Evolutionary conservation across 2,797 vertebrate species (phyloP).

Genomic region (Peromyscus eremicus): DNA sequence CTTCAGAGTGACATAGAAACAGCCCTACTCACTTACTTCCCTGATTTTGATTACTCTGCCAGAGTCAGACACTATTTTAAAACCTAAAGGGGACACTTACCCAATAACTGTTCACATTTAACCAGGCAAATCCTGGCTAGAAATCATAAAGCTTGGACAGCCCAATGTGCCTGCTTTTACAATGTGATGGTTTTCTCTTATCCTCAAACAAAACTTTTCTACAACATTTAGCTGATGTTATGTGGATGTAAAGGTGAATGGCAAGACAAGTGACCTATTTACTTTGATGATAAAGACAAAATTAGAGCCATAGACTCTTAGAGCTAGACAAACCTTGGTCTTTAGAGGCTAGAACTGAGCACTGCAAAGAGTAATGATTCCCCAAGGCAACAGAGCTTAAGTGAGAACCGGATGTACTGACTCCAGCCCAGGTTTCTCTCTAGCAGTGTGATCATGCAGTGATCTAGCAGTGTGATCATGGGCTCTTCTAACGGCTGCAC

Average conservation of each 20-base stretch:
- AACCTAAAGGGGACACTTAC: background rate
- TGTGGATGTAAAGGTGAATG: background rate
- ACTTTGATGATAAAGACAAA: constrained; percentile 5
- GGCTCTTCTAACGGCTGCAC: background rate
- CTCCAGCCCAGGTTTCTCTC: background rate
- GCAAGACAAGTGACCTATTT: background rate
- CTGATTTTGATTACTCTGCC: background rate
- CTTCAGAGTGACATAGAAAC: background rate
- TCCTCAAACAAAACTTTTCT: constrained; percentile 3
- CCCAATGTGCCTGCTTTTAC: background rate
- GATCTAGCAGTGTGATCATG: background rate
- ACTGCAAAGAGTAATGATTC: background rate
- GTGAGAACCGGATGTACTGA: background rate
- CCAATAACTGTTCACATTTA: background rate
- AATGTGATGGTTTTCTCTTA: constrained; percentile 2
- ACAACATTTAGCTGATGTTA: background rate
- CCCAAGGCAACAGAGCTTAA: background rate
- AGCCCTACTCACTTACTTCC: background rate
- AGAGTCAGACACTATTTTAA: background rate
- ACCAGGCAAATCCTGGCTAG: background rate
- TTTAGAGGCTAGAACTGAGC: background rate
- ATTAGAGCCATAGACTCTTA: background rate
- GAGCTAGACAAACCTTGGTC: background rate
- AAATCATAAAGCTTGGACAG: background rate
- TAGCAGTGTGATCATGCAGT: background rate